Evolutionary conservation across 2,797 vertebrate genomes (phyloP).

Genomic region (Danio tinwini): DNA sequence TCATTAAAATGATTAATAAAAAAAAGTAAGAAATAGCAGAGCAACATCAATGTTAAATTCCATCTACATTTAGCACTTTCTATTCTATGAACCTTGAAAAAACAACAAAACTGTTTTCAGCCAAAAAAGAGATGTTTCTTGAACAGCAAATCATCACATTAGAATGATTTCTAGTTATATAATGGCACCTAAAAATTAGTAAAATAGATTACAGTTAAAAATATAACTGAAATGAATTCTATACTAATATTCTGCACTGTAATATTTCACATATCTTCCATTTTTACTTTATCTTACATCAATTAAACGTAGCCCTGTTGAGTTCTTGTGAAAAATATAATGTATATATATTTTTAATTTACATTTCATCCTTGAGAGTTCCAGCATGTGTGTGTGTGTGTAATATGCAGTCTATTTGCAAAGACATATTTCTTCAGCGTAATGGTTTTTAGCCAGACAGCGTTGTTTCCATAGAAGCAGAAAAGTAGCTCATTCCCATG

Average conservation of each 20-base stretch:
- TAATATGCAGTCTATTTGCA: neutral
- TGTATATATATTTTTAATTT: neutral
- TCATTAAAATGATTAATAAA: neutral
- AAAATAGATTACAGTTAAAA: too few species aligned
- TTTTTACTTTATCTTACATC: too few species aligned
- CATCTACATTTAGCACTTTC: too few species aligned
- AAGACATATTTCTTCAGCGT: neutral
- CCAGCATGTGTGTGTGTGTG: too few species aligned
- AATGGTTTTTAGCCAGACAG: neutral
- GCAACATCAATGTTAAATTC: neutral
- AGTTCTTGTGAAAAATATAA: too few species aligned
- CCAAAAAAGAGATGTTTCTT: neutral
- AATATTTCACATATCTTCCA: too few species aligned
- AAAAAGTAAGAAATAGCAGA: neutral
- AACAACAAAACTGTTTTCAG: neutral
- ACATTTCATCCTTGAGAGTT: neutral
- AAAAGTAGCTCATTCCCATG: constrained; percentile 15
- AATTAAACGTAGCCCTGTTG: too few species aligned
- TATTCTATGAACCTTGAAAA: neutral
- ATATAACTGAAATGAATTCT: too few species aligned
- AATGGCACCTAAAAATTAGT: too few species aligned
- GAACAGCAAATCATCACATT: neutral
- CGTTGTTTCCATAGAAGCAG: constrained; percentile 7
- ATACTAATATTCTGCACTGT: too few species aligned
- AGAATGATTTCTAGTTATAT: neutral